Evolutionary conservation across 1,140 invertebrate genomes (phyloP).

Genomic region (Pseudachorutes palmiensis): DNA sequence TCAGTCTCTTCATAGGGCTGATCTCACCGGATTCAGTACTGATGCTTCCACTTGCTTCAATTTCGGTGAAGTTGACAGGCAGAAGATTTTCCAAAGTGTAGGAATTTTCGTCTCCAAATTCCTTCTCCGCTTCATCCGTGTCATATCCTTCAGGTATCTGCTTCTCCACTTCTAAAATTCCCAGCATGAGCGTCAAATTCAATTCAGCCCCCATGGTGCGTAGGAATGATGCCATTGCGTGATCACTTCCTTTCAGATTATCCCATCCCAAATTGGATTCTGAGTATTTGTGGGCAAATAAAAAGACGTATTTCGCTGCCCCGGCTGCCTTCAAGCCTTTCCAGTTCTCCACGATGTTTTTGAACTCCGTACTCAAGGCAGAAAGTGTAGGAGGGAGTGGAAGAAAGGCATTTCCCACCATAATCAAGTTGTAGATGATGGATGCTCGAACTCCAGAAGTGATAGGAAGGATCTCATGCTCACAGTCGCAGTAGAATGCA

Average conservation of each 20-base stretch:
- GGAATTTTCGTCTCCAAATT: not conserved
- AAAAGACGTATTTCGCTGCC: not conserved
- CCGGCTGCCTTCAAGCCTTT: not conserved
- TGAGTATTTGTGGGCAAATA: slow-evolving; percentile 3
- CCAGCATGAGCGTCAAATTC: not conserved
- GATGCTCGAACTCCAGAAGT: slow-evolving; percentile 11
- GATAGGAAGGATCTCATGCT: slow-evolving; percentile 18
- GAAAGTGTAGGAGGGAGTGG: not conserved
- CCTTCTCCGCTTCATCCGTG: not conserved
- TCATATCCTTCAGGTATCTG: not conserved
- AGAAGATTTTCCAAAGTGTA: not conserved
- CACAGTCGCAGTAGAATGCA: slow-evolving; percentile 24
- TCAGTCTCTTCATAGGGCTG: not conserved
- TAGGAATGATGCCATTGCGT: not conserved
- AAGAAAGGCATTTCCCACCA: not conserved
- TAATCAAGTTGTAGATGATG: slow-evolving; percentile 19
- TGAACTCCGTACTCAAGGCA: not conserved
- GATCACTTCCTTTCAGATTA: not conserved
- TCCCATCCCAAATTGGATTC: not conserved
- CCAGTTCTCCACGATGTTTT: not conserved
- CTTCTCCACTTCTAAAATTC: not conserved
- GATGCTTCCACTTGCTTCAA: not conserved
- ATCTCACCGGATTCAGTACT: not conserved
- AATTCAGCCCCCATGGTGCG: not conserved
- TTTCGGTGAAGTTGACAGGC: not conserved